Base-by-base conservation (phyloP, 2,113 vertebrate species). In the Zapornia atra region DNA sequence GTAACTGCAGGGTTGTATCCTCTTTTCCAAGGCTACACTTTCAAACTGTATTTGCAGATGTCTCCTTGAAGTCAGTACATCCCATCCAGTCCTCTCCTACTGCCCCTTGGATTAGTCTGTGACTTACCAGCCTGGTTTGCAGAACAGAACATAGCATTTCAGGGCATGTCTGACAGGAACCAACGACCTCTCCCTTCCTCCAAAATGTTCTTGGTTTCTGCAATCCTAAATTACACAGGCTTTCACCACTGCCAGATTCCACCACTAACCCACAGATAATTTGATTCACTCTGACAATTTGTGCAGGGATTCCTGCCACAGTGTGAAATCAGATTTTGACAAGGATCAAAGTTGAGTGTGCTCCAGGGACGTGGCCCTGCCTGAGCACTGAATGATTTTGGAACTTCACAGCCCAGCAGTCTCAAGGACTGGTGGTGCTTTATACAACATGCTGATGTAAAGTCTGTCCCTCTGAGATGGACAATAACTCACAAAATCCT, bases 21-120 rank as follows among this genome's bases (percentile, higher is more conserved):
- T 40, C 51, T 83, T 80, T 75, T 38, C 31, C n/a, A 86, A 83
- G 54, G 76, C 36, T 51, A 77, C 6, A 15, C 46, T 77, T 90
- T n/a, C 82, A 77, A 77, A 70, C 25, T 63, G 61, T 54, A 92
- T 70, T 86, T 83, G 40, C 46, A 95, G 59, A 56, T 16, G 19
- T 70, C 36, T 83, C 92, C 76, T 33, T 80, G 24, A 70, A 83
- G 46, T 48, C n/a, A 60, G 14, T 15, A 51, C 13, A 56, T 22
- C 42, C 51, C 77, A 84, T 16, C 50, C 56, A 81, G 40, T 66
- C 44, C 26, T 73, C 34, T 31, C 60, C 53, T 24, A 24, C 26
- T 17, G 42, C 64, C 31, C 46, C 36, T 70, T 81, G 56, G 56
- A 88, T 68, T 60, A 75, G 60, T 18, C 53, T 34, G 16, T 73